Evolutionary conservation across 1,140 invertebrate species (phyloP), one percentile per base, ranked within the genome.

Genomic region (Drosophila yakuba): DNA sequence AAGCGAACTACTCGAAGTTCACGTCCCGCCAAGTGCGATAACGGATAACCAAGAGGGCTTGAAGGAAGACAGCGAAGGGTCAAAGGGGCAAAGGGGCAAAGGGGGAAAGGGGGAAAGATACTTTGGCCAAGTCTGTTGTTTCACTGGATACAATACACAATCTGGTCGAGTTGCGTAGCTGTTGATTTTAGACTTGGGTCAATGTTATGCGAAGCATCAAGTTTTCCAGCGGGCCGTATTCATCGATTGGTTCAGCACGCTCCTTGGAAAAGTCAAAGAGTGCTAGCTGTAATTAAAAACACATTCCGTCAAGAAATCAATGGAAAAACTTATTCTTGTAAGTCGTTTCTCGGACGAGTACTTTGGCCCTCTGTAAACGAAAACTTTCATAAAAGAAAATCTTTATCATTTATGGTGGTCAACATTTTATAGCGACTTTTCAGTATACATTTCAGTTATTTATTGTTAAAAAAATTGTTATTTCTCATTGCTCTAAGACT

Each of bases 81-180:
- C 15, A 5, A 11, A 4, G 17, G 25, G 60, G 10, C 23, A 50
- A 25, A 51, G 60, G 20, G 20, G 14, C 10, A 10, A 0, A 32
- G 47, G 4, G 14, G 20, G 12, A 5, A 11, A 4, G 17, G 25
- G 60, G 10, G 35, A 50, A 25, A 43, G 60, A 68, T 68, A 68
- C 64, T 68, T 62, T n/a, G n/a, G 47, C 32, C 47, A 36, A 66
- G 61, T 38, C 47, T 66, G 60, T 68, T 68, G 38, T 66, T 68
- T 20, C 15, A 45, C 38, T 61, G 47, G 60, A 52, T 66, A 54
- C 61, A 38, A 68, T 10, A 32, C 60, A 38, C 64, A 66, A 68
- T 54, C 59, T 51, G 60, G 39, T 39, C 20, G n/a, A 11, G 17
- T 11, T 15, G 25, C 60, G 15, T 6, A 32, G 60, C 25, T 44